Base-by-base conservation (phyloP, 2,888 invertebrate species). In the Napeogenes inachia region DNA sequence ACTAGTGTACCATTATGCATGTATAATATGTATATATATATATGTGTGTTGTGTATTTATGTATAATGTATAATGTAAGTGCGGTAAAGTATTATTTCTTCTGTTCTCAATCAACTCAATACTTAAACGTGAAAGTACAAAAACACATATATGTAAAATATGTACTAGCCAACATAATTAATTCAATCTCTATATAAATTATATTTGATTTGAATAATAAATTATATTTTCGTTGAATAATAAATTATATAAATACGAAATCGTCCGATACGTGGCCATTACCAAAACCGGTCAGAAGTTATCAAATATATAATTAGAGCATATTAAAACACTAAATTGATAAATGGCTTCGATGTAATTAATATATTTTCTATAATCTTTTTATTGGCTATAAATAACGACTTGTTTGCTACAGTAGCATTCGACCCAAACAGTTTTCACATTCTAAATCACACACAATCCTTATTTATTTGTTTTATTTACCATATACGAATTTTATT, bases 381-480 rank as follows among this genome's bases (percentile, higher is more conserved):
- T 57, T 59, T 61, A 66, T 61, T 62, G 59, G 30, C 33, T 54
- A 61, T 59, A 61, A 61, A 61, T 61, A 47, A 63, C 12, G 12
- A 2, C 21, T 50, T 50, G 30, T 50, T 50, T 30, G 47, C 47
- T 47, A 12, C 50, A 30, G 50, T 50, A 50, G 50, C 50, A 30
- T 6, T 12, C 10, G 42, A 42, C 10, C 8, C 50, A 4, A 47
- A 50, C 12, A 50, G 30, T 50, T 30, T 50, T 5, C 50, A 30
- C 50, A 5, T 50, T 2, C 50, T 50, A 50, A 50, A 50, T 50
- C 50, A 47, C 4, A 47, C 13, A 47, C 21, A 50, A 50, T 50
- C 50, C 50, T 50, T 50, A 50, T 8, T 50, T 50, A 50, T 50
- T 30, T 4, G 30, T 8, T 50, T 30, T 30, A 50, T 21, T 50